These are phyloP conservation scores for Eudasyphora cyanicolor DNA, from an alignment of 2,888 invertebrate species.

Conservation along the genomic window DNA sequence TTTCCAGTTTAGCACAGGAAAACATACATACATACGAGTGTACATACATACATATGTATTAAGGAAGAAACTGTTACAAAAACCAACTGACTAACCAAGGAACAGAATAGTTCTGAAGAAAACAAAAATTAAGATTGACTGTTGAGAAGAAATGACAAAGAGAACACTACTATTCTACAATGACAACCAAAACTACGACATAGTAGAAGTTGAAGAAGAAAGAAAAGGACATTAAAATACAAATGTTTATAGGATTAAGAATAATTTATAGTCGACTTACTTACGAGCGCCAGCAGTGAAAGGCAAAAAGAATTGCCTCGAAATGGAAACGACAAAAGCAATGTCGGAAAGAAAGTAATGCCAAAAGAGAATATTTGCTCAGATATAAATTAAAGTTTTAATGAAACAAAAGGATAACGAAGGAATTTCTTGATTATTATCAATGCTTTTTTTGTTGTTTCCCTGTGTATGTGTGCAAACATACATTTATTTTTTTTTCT, in stretches of 20 bases:
- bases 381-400: constrained; percentile 50
- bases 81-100: constrained; percentile 5
- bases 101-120: not conserved
- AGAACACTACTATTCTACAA: too few relatives aligned
- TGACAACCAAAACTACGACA: not conserved
- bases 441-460: constrained; percentile 1
- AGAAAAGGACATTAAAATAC: constrained; percentile 35
- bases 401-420: constrained; percentile 16
- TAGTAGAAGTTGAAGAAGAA: constrained; percentile 11
- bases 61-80: not conserved
- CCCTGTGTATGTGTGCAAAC: too few relatives aligned
- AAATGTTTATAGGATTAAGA: constrained; percentile 53
- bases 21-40: constrained; percentile 8
- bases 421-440: constrained; percentile 14
- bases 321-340: not conserved
- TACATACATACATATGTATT: constrained; percentile 1
- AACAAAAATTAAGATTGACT: constrained; percentile 44
- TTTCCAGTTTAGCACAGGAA: too few relatives aligned
- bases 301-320: not conserved
- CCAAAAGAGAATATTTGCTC: constrained; percentile 27
- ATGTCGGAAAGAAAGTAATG: not conserved
- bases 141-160: not conserved
- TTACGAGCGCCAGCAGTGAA: not conserved
- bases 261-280: constrained; percentile 50
- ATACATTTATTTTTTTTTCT: too few relatives aligned